Evolutionary conservation across 2,113 vertebrate genomes (phyloP).

Genomic region (Petaurus breviceps): DNA sequence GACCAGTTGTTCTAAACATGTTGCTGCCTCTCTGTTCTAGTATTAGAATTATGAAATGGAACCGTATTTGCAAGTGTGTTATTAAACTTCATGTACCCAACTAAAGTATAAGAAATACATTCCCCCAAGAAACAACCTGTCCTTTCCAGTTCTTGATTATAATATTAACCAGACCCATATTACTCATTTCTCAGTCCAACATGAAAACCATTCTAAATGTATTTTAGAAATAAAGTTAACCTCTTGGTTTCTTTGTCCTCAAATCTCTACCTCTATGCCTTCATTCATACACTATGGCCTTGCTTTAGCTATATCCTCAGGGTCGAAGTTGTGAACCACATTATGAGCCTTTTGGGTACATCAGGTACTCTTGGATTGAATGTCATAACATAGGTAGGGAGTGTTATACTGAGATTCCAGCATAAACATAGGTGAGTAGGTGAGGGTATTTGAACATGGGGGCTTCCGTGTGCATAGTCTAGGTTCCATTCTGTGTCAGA

Average conservation of each 20-base stretch:
- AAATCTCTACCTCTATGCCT: background rate
- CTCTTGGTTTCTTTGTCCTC: background rate
- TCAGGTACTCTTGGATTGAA: background rate
- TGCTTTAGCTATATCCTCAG: background rate
- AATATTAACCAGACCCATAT: background rate
- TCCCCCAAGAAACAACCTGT: background rate
- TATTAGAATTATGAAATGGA: background rate
- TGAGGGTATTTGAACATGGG: background rate
- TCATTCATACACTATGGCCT: background rate
- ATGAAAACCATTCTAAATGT: background rate
- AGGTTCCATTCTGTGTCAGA: background rate
- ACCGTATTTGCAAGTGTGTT: background rate
- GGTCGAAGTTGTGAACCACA: background rate
- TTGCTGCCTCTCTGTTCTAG: background rate
- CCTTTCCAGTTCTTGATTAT: background rate
- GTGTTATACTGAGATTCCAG: background rate
- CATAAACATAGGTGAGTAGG: background rate
- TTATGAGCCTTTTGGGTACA: background rate
- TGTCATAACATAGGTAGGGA: background rate
- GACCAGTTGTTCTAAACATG: background rate
- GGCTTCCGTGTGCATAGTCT: background rate
- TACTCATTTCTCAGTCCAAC: background rate
- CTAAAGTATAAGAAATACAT: background rate
- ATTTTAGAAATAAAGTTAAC: background rate
- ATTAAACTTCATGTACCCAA: background rate